Evolutionary conservation across 2,797 vertebrate genomes (phyloP), one percentile per base, ranked within the genome.

Genomic region (Fistularia tabacaria): DNA sequence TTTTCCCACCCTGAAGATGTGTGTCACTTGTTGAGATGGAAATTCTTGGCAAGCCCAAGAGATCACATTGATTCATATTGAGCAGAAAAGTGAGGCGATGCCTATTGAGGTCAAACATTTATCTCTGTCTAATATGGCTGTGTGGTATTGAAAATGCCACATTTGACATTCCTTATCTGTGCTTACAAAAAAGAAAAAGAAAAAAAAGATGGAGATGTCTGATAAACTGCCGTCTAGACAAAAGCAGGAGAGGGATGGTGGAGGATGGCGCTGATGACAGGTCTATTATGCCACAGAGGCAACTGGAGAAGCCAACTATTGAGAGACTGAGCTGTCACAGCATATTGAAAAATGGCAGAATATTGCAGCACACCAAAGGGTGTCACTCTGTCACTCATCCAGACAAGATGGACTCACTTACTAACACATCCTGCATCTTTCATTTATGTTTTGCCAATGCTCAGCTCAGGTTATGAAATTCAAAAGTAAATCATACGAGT

Each of bases 281-380:
- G 61, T 79, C 79, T 82, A 87, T 87, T 83, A 83, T 82, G 66
- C 66, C 71, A 75, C 63, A 57, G 71, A 79, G 70, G 70, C 70
- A 56, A 77, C 54, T 71, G 57, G 66, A 74, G 69, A 68, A 67
- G 77, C 61, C 57, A 73, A 73, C 74, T 75, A 68, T 77, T 74
- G 68, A 79, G 64, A 80, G 66, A 77, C 50, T 62, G 73, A 76
- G 72, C 79, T 76, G 80, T 84, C 79, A 77, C 64, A 68, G 77
- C 63, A 66, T 59, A 81, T 78, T 71, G 67, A 65, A 66, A 80
- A 80, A 82, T 69, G 62, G 66, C 69, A 77, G 66, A 78, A 73
- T 73, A 75, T 64, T 70, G 70, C 54, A 36, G 63, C 71, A 77
- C 72, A 79, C 76, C 76, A 75, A 73, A 77, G 68, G 53, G 64